A percentile compares a stretch with the other conserved stretches of the same genome.
Conservation (phyloP, 2,888 invertebrate species). For the Invenusta paracnida region DNA sequence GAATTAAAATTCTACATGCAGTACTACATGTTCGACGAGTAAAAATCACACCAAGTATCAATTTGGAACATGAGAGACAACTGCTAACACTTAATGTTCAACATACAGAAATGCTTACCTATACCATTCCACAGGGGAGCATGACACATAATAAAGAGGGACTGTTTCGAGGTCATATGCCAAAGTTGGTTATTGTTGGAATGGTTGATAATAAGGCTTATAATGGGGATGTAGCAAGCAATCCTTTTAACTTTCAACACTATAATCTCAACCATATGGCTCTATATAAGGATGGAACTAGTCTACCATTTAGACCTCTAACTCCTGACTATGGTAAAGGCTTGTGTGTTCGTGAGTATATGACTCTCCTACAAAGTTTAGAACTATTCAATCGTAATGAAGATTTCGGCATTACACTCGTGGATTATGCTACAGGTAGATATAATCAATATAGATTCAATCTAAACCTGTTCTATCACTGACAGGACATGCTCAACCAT, state of each 20-base stretch:
- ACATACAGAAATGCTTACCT: slow-evolving; percentile 24
- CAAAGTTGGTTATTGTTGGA: slow-evolving; percentile 5
- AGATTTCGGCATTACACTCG: neutral
- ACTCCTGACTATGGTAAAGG: neutral
- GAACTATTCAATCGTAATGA: slow-evolving; percentile 7
- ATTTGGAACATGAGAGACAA: slow-evolving; percentile 17
- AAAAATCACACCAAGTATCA: slow-evolving; percentile 18
- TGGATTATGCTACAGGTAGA: neutral
- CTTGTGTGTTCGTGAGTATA: neutral
- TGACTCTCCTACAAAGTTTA: neutral
- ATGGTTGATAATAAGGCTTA: slow-evolving; percentile 17
- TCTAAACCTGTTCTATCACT: neutral
- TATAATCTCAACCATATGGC: neutral
- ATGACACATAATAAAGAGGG: slow-evolving; percentile 3
- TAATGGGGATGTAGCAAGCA: neutral
- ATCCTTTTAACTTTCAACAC: slow-evolving; percentile 4
- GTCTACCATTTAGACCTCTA: slow-evolving; percentile 19
- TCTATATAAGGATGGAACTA: slow-evolving; percentile 11
- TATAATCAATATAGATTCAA: slow-evolving; percentile 8
- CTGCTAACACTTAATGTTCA: slow-evolving; percentile 4
- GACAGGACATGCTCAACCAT: slow-evolving; percentile 8
- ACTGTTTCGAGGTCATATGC: slow-evolving; percentile 17
- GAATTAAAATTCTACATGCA: slow-evolving; percentile 15
- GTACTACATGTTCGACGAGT: slow-evolving; percentile 18
- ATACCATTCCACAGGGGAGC: slow-evolving; percentile 4